Evolutionary conservation across 2,113 vertebrate species (phyloP).

Genomic region (Stegastes partitus): DNA sequence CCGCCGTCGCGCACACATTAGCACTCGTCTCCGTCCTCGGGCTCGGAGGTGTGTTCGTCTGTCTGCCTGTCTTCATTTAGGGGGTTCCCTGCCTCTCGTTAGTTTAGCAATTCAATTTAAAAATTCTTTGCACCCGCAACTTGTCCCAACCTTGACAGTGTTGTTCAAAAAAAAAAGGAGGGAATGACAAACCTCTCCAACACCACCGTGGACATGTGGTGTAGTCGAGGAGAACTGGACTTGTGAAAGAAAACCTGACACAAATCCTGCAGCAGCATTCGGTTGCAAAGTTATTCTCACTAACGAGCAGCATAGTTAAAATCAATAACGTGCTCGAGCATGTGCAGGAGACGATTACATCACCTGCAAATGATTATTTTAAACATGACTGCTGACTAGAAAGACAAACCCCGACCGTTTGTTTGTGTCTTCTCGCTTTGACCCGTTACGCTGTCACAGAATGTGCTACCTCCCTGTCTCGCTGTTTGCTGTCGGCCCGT

Average conservation of each 20-base stretch:
- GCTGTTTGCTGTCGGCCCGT: not conserved
- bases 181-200: slow-evolving; percentile 1
- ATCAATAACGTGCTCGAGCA: too few species aligned
- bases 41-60: slow-evolving; percentile 27
- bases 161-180: slow-evolving; percentile 12
- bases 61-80: slow-evolving; percentile 26
- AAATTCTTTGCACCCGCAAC: not conserved
- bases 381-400: too few species aligned
- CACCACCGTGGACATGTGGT: not conserved
- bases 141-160: slow-evolving; percentile 16
- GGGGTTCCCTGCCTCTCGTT: slow-evolving; percentile 11
- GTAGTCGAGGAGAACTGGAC: too few species aligned
- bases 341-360: too few species aligned
- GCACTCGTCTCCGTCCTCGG: slow-evolving; percentile 4
- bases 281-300: too few species aligned
- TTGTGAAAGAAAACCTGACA: too few species aligned
- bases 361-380: too few species aligned
- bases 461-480: not conserved
- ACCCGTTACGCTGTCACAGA: not conserved
- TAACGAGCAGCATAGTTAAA: too few species aligned
- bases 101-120: slow-evolving; percentile 34
- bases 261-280: too few species aligned
- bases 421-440: too few species aligned
- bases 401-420: too few species aligned
- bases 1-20: not conserved